phyloP scores from a whole-genome alignment of 2,797 vertebrate species.

The Hoplostethus mediterraneus region DNA sequence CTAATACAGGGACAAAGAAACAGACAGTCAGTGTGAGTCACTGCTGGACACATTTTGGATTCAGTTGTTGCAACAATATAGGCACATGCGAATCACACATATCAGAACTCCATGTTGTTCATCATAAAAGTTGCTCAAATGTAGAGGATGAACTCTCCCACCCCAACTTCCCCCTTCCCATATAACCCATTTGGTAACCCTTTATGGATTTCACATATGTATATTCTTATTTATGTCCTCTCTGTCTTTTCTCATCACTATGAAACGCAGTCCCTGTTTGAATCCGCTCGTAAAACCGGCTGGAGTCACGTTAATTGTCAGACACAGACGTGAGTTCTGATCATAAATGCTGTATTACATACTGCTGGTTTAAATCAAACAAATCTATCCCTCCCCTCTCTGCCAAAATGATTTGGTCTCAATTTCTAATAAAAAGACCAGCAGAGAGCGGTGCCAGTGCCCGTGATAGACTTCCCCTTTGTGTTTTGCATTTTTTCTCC shows the following conservation, averaged over 20 bases:
- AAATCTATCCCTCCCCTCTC: slow-evolving; percentile 73
- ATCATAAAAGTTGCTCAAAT: slow-evolving; percentile 72
- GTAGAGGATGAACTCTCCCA: slow-evolving; percentile 73
- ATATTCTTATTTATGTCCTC: slow-evolving; percentile 79
- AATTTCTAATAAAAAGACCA: slow-evolving; percentile 84
- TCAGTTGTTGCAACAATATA: slow-evolving; percentile 48
- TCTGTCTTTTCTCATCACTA: slow-evolving; percentile 74
- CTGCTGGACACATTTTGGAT: slow-evolving; percentile 33
- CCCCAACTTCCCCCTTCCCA: slow-evolving; percentile 66
- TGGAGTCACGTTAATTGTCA: slow-evolving; percentile 84
- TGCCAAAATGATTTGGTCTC: slow-evolving; percentile 81
- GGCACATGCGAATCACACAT: slow-evolving; percentile 48
- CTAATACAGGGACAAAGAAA: slow-evolving; percentile 13
- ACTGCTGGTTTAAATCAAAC: slow-evolving; percentile 82
- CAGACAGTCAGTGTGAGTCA: slow-evolving; percentile 29
- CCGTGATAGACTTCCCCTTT: slow-evolving; percentile 68
- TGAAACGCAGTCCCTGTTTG: slow-evolving; percentile 76
- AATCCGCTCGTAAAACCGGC: slow-evolving; percentile 80
- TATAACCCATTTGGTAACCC: slow-evolving; percentile 68
- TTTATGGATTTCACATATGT: slow-evolving; percentile 81
- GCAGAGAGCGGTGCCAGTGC: slow-evolving; percentile 61
- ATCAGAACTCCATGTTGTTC: slow-evolving; percentile 36
- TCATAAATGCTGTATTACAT: slow-evolving; percentile 81
- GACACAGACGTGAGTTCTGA: slow-evolving; percentile 80
- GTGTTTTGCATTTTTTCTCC: slow-evolving; percentile 77